phyloP scores from a whole-genome alignment of 2,888 invertebrate genomes.

The Dasysyrphus tricinctus region DNA sequence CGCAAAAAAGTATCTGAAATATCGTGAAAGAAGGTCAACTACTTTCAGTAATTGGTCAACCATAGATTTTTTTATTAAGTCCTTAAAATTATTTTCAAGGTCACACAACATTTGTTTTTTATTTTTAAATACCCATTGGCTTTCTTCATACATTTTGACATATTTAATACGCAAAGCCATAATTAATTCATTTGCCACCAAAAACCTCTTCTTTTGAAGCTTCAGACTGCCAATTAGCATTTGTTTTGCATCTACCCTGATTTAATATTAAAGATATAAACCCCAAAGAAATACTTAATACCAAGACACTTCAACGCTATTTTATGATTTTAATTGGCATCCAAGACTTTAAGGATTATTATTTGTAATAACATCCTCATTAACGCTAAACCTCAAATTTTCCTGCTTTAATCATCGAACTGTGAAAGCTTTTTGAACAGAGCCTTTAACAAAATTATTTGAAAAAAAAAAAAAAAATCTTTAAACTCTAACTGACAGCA shows the following conservation, averaged over 20 bases:
- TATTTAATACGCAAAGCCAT: too few species aligned
- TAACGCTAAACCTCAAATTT: constrained; percentile 22
- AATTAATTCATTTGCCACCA: too few species aligned
- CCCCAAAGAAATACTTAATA: neutral
- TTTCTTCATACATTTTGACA: too few species aligned
- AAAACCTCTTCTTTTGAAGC: too few species aligned
- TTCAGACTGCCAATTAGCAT: too few species aligned
- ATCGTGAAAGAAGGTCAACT: too few species aligned
- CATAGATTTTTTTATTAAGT: too few species aligned
- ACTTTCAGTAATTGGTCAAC: too few species aligned
- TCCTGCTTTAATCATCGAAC: constrained; percentile 9
- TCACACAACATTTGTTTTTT: too few species aligned
- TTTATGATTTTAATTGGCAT: constrained; percentile 38
- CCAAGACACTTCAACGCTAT: neutral
- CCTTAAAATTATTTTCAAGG: too few species aligned
- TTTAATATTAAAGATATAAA: neutral
- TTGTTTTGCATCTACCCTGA: neutral
- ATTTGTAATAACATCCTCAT: constrained; percentile 37
- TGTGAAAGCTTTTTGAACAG: neutral
- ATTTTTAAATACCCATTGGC: too few species aligned
- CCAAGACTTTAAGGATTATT: constrained; percentile 1
- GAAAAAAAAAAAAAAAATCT: neutral
- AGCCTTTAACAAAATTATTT: neutral
- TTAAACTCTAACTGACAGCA: constrained; percentile 3
- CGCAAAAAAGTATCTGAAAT: too few species aligned